Percentiles rank a stretch among this genome's conserved stretches.
These are phyloP conservation scores for Cryptophagus acutangulus DNA, from an alignment of 2,888 invertebrate genomes.

Conservation along the genomic window DNA sequence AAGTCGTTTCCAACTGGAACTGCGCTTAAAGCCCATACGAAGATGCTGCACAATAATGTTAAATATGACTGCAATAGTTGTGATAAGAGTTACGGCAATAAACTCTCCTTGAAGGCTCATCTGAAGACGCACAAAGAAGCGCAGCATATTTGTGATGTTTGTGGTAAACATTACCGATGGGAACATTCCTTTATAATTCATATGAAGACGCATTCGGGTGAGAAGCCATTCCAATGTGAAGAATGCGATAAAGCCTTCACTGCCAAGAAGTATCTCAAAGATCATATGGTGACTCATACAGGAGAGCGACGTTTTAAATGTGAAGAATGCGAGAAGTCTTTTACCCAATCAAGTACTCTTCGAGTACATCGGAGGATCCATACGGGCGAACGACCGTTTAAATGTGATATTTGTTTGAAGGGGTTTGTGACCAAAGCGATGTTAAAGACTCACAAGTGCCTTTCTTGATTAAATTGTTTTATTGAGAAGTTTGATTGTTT, in stretches of 20 bases:
- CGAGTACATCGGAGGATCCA: constrained; percentile 49
- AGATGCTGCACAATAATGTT: too few relatives aligned
- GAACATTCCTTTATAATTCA: constrained; percentile 15
- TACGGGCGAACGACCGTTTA: constrained; percentile 48
- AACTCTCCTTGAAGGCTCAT: too few relatives aligned
- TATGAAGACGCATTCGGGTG: constrained; percentile 50
- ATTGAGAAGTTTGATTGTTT: too few relatives aligned
- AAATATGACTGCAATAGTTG: too few relatives aligned
- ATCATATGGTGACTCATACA: constrained; percentile 6
- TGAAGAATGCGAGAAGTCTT: constrained; percentile 44
- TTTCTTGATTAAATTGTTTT: too few relatives aligned
- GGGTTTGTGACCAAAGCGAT: constrained; percentile 4
- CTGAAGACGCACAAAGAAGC: too few relatives aligned
- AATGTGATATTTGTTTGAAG: constrained; percentile 13
- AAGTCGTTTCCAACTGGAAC: background rate
- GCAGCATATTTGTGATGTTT: constrained; percentile 30
- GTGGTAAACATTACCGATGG: constrained; percentile 50
- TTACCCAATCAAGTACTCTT: constrained; percentile 51
- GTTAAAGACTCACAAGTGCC: constrained; percentile 4
- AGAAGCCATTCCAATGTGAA: constrained; percentile 45
- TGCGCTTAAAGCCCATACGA: background rate
- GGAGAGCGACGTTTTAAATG: constrained; percentile 3
- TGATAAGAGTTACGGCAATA: too few relatives aligned
- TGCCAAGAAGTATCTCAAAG: background rate
- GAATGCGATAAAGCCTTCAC: background rate